Conservation (phyloP, 2,113 vertebrate species). For the Poeciliopsis occidentalis region DNA sequence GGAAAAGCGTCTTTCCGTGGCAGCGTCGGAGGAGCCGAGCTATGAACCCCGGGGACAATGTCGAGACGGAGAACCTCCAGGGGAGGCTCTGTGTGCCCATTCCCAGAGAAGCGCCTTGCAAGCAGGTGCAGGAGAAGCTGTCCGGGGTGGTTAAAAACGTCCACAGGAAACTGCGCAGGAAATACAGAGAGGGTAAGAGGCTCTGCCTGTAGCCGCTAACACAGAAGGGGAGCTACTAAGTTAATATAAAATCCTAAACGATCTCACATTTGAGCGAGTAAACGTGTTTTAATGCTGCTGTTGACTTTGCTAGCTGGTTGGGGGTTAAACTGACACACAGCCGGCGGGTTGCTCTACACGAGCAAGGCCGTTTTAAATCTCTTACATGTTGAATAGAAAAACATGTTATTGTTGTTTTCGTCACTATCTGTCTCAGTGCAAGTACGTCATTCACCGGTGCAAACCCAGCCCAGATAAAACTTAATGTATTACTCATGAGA, state of each 20-base stretch:
- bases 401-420: no score
- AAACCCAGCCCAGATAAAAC: no score
- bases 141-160: slow-evolving; percentile 95
- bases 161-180: slow-evolving; percentile 93
- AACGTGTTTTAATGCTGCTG: not conserved
- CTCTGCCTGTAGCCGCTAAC: slow-evolving; percentile 8
- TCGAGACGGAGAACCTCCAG: slow-evolving; percentile 59
- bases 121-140: slow-evolving; percentile 91
- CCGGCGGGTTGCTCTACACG: not conserved
- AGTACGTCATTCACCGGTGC: no score
- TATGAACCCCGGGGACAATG: slow-evolving; percentile 76
- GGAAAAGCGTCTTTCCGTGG: slow-evolving; percentile 44
- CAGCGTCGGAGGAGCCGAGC: slow-evolving; percentile 40
- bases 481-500: no score
- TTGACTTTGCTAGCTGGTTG: not conserved
- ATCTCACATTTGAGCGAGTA: not conserved
- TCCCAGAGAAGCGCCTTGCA: slow-evolving; percentile 49
- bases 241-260: not conserved
- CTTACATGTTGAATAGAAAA: no score
- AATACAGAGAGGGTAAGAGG: slow-evolving; percentile 93
- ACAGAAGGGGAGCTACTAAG: not conserved
- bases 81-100: slow-evolving; percentile 58
- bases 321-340: not conserved
- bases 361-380: no score
- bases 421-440: no score